phyloP scores from a whole-genome alignment of 2,113 vertebrate species.

The Vidua chalybeata region DNA sequence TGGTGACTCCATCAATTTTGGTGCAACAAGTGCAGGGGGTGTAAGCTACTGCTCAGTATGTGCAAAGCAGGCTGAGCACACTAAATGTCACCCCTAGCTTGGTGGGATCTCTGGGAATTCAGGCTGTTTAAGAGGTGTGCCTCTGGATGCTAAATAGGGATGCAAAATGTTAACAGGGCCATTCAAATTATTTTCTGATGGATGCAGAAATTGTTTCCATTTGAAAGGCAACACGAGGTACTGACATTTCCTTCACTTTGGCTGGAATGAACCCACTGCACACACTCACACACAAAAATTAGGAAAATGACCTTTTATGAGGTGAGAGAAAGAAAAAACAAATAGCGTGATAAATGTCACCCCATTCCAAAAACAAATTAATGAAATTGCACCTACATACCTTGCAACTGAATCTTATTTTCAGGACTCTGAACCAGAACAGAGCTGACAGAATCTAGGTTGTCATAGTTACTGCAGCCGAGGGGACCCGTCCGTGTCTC shows the following conservation, averaged over 20 bases:
- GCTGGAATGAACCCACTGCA: not conserved
- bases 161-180: not conserved
- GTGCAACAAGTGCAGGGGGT: too few species aligned
- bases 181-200: not conserved
- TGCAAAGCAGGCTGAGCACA: not conserved
- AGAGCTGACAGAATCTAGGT: conserved; percentile 98
- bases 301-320: conserved; percentile 15
- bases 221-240: not conserved
- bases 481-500: conserved; percentile 97
- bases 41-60: not conserved
- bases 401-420: conserved; percentile 98
- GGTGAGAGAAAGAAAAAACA: not conserved
- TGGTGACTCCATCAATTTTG: not conserved
- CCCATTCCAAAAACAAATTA: conserved; percentile 16
- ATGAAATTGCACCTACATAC: conserved; percentile 76
- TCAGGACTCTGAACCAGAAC: conserved; percentile 98
- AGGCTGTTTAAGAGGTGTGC: not conserved
- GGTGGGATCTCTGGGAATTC: not conserved
- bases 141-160: not conserved
- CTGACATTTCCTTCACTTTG: not conserved
- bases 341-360: not conserved
- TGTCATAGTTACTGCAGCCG: conserved; percentile 99
- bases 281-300: not conserved
- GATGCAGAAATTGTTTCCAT: not conserved
- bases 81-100: not conserved